Percentiles rank a stretch among this genome's conserved stretches.
Evolutionary conservation across 2,888 invertebrate species (phyloP).

Genomic region (Drosophila limbata): DNA sequence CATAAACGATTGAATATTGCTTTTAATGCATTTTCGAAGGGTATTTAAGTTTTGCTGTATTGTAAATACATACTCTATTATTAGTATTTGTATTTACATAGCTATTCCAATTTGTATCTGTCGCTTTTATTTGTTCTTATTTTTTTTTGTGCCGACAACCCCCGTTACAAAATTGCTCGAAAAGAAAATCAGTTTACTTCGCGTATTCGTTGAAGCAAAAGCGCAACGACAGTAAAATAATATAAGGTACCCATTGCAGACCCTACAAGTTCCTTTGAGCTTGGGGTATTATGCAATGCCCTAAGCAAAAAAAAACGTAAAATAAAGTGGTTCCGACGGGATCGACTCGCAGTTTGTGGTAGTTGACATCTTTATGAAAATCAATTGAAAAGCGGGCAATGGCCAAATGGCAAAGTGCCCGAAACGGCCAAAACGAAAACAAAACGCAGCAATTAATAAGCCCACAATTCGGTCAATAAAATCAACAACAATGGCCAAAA

Average conservation of each 20-base stretch:
- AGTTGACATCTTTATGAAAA: constrained; percentile 50
- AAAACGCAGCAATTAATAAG: constrained; percentile 70
- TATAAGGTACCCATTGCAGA: background rate
- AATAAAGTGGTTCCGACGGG: background rate
- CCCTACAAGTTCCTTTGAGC: too few relatives aligned
- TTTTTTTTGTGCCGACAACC: constrained; percentile 16
- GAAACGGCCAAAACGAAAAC: constrained; percentile 29
- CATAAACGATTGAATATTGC: background rate
- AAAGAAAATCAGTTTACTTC: constrained; percentile 65
- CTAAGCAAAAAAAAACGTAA: background rate
- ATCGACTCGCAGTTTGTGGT: constrained; percentile 9
- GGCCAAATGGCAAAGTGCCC: constrained; percentile 67
- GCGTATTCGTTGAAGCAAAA: constrained; percentile 54
- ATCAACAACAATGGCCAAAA: constrained; percentile 59
- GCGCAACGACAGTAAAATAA: constrained; percentile 23
- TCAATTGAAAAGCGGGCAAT: constrained; percentile 63
- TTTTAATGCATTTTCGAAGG: background rate
- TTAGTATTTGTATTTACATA: constrained; percentile 3
- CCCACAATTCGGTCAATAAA: constrained; percentile 71
- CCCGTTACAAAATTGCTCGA: constrained; percentile 25
- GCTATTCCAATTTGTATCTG: constrained; percentile 25
- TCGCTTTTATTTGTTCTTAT: constrained; percentile 14
- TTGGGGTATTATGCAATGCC: constrained; percentile 41
- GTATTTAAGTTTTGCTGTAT: background rate
- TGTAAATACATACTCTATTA: background rate